Percentiles rank a stretch among this genome's conserved stretches.
These are phyloP conservation scores for Pterobdella sp. DNA, from an alignment of 2,888 invertebrate genomes.

Conservation along the genomic window DNA sequence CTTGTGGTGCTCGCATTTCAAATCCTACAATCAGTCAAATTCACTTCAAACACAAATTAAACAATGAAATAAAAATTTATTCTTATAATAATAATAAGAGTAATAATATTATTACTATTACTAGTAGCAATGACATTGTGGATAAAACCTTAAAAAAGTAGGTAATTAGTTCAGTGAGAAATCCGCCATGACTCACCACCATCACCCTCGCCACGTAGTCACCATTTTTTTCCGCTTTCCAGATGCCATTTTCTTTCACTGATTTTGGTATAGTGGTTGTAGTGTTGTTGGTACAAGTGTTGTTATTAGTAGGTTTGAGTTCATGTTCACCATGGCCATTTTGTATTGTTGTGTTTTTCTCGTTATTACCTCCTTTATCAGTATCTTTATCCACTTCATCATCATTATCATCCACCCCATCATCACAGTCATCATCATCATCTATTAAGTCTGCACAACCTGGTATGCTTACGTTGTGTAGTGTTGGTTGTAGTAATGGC, in stretches of 20 bases:
- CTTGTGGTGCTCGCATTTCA: too few relatives aligned
- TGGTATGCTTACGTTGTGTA: neutral
- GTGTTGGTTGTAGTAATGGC: neutral
- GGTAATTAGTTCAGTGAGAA: slow-evolving; percentile 22
- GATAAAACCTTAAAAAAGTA: slow-evolving; percentile 23
- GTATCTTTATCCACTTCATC: neutral
- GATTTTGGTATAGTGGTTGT: neutral
- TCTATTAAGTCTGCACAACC: neutral
- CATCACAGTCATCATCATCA: neutral
- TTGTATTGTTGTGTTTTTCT: neutral
- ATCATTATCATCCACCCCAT: neutral
- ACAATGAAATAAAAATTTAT: too few relatives aligned
- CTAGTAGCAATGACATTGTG: too few relatives aligned
- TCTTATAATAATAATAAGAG: too few relatives aligned
- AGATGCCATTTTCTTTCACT: neutral
- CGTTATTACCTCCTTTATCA: neutral
- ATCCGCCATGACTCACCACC: slow-evolving; percentile 27
- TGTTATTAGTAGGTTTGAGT: neutral
- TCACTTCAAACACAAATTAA: too few relatives aligned
- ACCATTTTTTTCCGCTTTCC: neutral
- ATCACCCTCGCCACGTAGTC: slow-evolving; percentile 19
- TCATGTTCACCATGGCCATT: neutral
- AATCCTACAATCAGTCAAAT: too few relatives aligned
- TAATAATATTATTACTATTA: too few relatives aligned
- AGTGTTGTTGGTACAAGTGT: neutral